A percentile compares a stretch with the other conserved stretches of the same genome.
Evolutionary conservation across 2,888 invertebrate species (phyloP).

Genomic region (Dioctria rufipes): DNA sequence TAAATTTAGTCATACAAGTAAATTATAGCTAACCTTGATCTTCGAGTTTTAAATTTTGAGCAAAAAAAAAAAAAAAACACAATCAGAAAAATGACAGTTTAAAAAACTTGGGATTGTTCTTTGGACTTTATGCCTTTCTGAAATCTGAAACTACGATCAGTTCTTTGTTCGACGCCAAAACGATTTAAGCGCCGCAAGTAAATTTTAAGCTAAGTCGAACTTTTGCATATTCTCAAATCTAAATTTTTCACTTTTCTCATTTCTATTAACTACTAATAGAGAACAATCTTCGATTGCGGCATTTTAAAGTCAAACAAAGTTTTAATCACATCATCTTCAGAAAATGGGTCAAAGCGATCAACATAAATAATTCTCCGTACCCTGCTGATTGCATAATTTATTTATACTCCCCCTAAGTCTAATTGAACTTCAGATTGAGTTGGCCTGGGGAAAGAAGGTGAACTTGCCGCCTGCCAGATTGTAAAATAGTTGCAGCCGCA

Average conservation of each 20-base stretch:
- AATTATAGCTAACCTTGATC: conserved; percentile 33
- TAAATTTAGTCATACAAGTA: conserved; percentile 16
- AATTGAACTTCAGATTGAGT: conserved; percentile 37
- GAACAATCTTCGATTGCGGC: background rate
- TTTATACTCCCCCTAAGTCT: conserved; percentile 15
- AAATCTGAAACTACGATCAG: background rate
- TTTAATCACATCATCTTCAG: background rate
- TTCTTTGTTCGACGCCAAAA: background rate
- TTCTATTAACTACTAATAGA: conserved; percentile 1
- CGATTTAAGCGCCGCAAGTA: too few relatives aligned
- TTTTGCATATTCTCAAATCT: background rate
- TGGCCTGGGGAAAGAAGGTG: conserved; percentile 29
- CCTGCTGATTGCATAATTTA: conserved; percentile 47
- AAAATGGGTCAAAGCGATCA: conserved; percentile 49
- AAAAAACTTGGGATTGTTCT: background rate
- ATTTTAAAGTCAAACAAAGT: background rate
- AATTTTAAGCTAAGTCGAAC: too few relatives aligned
- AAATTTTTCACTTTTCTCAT: background rate
- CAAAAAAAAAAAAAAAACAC: background rate
- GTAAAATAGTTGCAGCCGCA: background rate
- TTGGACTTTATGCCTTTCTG: conserved; percentile 2
- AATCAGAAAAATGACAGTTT: background rate
- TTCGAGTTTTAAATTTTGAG: conserved; percentile 15
- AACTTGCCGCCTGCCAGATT: conserved; percentile 11
- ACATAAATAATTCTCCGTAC: background rate